A percentile compares a stretch with the other conserved stretches of the same genome.
These are phyloP conservation scores for Carcharodon carcharias DNA, from an alignment of 2,797 vertebrate genomes.

Conservation along the genomic window DNA sequence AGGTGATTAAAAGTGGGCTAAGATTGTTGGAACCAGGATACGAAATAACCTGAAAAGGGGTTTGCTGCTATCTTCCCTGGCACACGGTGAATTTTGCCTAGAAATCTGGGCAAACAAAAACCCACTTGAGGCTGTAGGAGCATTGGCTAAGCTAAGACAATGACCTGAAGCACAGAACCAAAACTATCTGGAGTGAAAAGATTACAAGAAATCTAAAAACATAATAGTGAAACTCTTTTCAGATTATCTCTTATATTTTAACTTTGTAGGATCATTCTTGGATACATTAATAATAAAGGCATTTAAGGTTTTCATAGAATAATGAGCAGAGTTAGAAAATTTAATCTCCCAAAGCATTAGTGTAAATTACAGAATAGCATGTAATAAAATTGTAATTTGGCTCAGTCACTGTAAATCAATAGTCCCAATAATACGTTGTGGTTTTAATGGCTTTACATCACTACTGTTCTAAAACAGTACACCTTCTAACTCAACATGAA, in stretches of 20 bases:
- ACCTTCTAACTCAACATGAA: neutral
- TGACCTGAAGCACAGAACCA: neutral
- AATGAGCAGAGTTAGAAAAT: neutral
- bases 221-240: neutral
- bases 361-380: neutral
- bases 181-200: neutral
- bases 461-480: neutral
- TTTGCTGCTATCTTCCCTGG: neutral
- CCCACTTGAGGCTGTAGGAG: neutral
- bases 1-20: neutral
- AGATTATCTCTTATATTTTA: neutral
- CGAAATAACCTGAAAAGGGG: neutral
- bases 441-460: neutral
- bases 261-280: neutral
- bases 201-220: neutral
- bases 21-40: neutral
- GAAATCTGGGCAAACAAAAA: neutral
- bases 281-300: neutral
- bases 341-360: neutral
- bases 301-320: neutral
- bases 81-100: neutral
- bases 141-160: neutral
- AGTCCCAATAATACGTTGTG: neutral
- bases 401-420: neutral
- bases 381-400: neutral